A percentile compares a stretch with the other conserved stretches of the same genome.
phyloP scores from a whole-genome alignment of 2,113 vertebrate genomes.

The Archocentrus centrarchus region DNA sequence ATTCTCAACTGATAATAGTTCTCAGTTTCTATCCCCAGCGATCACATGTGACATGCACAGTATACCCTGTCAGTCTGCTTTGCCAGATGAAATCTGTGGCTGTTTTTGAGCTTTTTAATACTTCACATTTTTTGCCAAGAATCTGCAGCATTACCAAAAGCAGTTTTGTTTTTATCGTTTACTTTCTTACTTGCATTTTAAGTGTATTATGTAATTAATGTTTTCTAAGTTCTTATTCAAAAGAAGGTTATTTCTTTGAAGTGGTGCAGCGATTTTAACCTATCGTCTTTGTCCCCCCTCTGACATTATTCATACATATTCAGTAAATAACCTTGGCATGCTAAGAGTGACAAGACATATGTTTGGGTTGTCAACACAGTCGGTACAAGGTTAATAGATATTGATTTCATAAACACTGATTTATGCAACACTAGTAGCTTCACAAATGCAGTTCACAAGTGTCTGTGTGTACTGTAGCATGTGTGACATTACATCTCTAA shows the following conservation, averaged over 20 bases:
- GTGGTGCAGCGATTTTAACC: not conserved
- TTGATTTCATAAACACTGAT: constrained; percentile 63
- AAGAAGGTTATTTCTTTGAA: not conserved
- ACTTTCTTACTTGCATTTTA: not conserved
- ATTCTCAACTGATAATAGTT: not conserved
- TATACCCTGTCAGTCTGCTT: not conserved
- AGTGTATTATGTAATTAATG: not conserved
- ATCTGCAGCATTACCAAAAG: not conserved
- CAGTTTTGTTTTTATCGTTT: not conserved
- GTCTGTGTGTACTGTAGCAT: not conserved
- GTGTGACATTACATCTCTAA: not conserved
- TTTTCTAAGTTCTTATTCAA: not conserved
- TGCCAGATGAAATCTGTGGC: not conserved
- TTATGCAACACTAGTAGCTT: constrained; percentile 3
- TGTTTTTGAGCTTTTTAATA: not conserved
- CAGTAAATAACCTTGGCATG: constrained; percentile 48
- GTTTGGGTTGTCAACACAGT: constrained; percentile 43
- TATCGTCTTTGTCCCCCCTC: not conserved
- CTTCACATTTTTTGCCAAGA: not conserved
- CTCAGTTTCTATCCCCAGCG: not conserved
- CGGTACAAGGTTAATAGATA: constrained; percentile 61
- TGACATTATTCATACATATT: not conserved
- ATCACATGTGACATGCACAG: not conserved
- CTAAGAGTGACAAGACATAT: constrained; percentile 46
- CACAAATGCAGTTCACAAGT: constrained; percentile 8